Evolutionary conservation across 2,113 vertebrate genomes (phyloP).

Genomic region (Arvicanthis niloticus): DNA sequence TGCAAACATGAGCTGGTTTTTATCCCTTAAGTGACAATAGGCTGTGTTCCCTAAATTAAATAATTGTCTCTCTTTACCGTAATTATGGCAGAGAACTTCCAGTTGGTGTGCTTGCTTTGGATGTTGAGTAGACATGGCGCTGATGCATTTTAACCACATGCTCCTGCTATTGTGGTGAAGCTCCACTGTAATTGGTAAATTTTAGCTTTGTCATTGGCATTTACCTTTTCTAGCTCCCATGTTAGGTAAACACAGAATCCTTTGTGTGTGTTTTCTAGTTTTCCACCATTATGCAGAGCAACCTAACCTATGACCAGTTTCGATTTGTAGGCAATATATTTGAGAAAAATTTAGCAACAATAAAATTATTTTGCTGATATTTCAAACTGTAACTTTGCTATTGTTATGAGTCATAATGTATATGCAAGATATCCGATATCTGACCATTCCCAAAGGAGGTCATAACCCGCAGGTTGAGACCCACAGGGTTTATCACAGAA

Average conservation of each 20-base stretch:
- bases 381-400: neutral
- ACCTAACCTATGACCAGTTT: neutral
- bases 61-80: conserved; percentile 38
- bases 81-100: neutral
- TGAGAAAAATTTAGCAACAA: neutral
- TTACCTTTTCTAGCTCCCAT: neutral
- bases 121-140: neutral
- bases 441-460: neutral
- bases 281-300: neutral
- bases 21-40: neutral
- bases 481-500: neutral
- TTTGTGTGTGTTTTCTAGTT: neutral
- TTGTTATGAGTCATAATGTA: neutral
- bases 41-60: conserved; percentile 40
- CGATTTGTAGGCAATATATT: neutral
- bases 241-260: neutral
- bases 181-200: neutral
- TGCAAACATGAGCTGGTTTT: conserved; percentile 54
- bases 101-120: conserved; percentile 11
- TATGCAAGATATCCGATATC: neutral
- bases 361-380: neutral
- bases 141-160: neutral
- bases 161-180: neutral
- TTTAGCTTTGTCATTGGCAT: neutral
- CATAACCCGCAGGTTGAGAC: neutral